phyloP scores from a whole-genome alignment of 2,888 invertebrate genomes.

The Acanthosepion esculentum region DNA sequence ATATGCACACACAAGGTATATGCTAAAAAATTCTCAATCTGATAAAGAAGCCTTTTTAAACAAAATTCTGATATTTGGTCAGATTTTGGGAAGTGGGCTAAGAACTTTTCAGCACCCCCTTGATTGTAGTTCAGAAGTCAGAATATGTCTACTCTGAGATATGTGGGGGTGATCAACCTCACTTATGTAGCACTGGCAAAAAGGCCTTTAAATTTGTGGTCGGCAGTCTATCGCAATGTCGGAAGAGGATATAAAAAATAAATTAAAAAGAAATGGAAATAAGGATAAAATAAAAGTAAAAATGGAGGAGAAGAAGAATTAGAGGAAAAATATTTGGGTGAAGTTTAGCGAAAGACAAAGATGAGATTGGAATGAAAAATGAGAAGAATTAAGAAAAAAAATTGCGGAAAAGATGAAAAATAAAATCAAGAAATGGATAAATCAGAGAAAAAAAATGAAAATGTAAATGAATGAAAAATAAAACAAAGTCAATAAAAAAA shows the following conservation, averaged over 20 bases:
- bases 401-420: not conserved
- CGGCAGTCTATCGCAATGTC: not conserved
- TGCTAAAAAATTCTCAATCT: no score
- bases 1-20: no score
- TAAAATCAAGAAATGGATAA: not conserved
- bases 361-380: conserved; percentile 33
- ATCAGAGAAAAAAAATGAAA: not conserved
- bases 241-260: not conserved
- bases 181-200: not conserved
- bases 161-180: not conserved
- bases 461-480: no score
- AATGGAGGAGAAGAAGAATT: not conserved
- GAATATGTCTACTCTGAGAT: not conserved
- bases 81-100: no score
- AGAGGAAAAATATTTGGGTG: not conserved
- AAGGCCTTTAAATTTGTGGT: not conserved
- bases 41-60: no score
- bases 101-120: no score
- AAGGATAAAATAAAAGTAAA: not conserved
- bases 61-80: no score
- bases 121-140: not conserved
- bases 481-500: no score
- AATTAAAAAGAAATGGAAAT: not conserved
- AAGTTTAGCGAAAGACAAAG: conserved; percentile 17
- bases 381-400: conserved; percentile 22